Base-by-base conservation (phyloP, 2,888 invertebrate species). In the Chelonus formosanus region DNA sequence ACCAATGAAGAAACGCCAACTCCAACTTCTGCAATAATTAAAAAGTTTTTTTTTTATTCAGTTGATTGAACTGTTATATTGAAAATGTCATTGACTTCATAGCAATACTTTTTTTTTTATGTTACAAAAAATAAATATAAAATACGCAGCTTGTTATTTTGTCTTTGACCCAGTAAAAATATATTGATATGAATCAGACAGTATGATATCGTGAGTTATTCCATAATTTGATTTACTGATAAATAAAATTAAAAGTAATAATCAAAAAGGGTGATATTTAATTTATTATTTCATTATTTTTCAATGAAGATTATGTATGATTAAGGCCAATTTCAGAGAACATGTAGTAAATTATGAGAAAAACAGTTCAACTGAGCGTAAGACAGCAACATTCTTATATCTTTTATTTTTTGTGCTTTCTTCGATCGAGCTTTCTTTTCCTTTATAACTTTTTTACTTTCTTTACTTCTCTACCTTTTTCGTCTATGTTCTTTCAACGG, bases 281-380 rank as follows among this genome's bases (percentile, higher is more conserved):
- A 20, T 8, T n/a, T 8, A 10, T 10, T 35, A 31, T 59, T n/a
- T 47, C 7, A 59, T 59, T 60, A 52, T 60, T 52, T 52, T 20
- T 60, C 50, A 36, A 48, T 58, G 20, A 48, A 58, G 34, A 58
- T 47, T 58, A 35, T 47, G n/a, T 34, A 45, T 34, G 20, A 20
- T 20, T 45, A 58, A 35, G 48, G 20, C 45, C 44, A 20, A 20
- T 57, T 32, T 44, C 34, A n/a, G 8, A 45, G 44, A 32, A 31
- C 43, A 57, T 44, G 52, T 43, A 50, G 34, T 58, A 52, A 60
- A 60, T 60, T 10, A 60, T 60, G 31, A 60, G 52, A 8, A 40
- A 58, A 10, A 48, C 36, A 20, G 48, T 36, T 36, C 48, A 45
- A 58, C 58, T 47, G 48, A 58, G 58, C 45, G 48, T 58, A 34